Evolutionary conservation across 2,113 vertebrate species (phyloP).

Genomic region (Syngnathus typhle): DNA sequence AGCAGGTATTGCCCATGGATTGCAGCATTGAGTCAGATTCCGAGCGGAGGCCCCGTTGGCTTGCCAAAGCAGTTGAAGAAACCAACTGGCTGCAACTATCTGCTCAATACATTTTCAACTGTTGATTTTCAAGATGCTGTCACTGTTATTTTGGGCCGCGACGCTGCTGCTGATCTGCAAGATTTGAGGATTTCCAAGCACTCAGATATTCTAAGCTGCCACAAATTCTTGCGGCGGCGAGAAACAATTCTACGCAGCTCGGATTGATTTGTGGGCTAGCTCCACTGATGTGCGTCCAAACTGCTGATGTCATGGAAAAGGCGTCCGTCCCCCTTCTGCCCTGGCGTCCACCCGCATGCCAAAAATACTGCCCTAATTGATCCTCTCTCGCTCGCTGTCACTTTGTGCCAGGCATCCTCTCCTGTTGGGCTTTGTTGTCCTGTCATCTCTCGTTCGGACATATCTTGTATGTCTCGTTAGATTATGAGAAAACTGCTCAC

Average conservation of each 20-base stretch:
- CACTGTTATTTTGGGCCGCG: constrained; percentile 28
- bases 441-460: constrained; percentile 36
- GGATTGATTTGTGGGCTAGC: constrained; percentile 50
- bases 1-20: background rate
- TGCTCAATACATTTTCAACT: constrained; percentile 19
- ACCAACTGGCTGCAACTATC: constrained; percentile 24
- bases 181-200: constrained; percentile 46
- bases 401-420: constrained; percentile 37
- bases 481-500: constrained; percentile 51
- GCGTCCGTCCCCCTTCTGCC: constrained; percentile 40
- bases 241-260: constrained; percentile 36
- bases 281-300: constrained; percentile 57
- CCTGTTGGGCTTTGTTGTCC: constrained; percentile 34
- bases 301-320: constrained; percentile 64
- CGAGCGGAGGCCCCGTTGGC: background rate
- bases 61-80: background rate
- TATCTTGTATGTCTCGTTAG: constrained; percentile 51
- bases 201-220: constrained; percentile 45
- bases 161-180: constrained; percentile 22
- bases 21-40: background rate
- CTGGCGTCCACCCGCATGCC: constrained; percentile 40
- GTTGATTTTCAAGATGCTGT: constrained; percentile 23
- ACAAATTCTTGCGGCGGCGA: constrained; percentile 35
- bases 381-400: constrained; percentile 38
- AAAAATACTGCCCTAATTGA: constrained; percentile 64